Evolutionary conservation across 2,113 vertebrate genomes (phyloP).

Genomic region (Bettongia penicillata): DNA sequence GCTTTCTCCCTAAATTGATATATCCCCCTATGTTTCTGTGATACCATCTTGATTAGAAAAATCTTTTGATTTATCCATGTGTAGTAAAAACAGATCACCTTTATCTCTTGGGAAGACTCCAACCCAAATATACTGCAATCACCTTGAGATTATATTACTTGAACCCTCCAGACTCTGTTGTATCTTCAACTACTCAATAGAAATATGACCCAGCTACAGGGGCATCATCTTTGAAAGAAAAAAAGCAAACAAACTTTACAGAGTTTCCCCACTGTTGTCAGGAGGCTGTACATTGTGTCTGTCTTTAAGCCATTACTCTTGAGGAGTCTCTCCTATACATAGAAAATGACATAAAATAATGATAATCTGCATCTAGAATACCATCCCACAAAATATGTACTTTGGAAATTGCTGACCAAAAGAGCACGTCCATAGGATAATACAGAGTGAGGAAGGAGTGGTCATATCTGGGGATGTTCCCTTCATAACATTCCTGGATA

Average conservation of each 20-base stretch:
- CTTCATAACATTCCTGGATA: background rate
- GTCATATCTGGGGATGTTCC: background rate
- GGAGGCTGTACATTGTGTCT: background rate
- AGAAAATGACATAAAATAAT: background rate
- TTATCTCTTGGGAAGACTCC: background rate
- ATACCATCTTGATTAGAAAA: slow-evolving; percentile 3
- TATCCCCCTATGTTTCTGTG: background rate
- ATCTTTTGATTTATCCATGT: slow-evolving; percentile 17
- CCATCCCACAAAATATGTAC: background rate
- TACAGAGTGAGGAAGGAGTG: background rate
- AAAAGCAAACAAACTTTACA: slow-evolving; percentile 10
- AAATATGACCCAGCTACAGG: slow-evolving; percentile 22
- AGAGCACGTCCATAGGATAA: background rate
- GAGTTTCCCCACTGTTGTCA: background rate
- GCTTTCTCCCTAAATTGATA: background rate
- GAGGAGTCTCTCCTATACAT: background rate
- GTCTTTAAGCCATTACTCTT: slow-evolving; percentile 6
- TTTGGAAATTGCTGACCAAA: background rate
- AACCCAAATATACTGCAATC: slow-evolving; percentile 19
- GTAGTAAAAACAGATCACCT: slow-evolving; percentile 4
- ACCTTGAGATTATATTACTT: background rate
- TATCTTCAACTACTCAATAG: slow-evolving; percentile 22
- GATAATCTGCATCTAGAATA: background rate
- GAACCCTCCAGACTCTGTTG: background rate
- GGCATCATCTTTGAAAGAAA: slow-evolving; percentile 8